Conservation (phyloP, 2,113 vertebrate genomes). For the Passer domesticus region DNA sequence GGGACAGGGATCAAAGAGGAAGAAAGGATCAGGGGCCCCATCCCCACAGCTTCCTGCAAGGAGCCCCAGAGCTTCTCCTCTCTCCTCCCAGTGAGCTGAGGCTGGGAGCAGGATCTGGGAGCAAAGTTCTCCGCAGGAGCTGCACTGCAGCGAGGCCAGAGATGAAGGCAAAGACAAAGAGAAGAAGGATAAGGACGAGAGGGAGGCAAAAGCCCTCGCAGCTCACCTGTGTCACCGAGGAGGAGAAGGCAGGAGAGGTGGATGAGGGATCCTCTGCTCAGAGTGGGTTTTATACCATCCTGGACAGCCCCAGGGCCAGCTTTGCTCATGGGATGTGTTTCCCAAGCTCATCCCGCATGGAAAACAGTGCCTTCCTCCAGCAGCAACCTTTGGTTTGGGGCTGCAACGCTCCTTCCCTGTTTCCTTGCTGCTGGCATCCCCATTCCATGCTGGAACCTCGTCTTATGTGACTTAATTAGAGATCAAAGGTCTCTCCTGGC, state of each 20-base stretch:
- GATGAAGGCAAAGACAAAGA: too few relatives aligned
- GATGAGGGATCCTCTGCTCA: not conserved
- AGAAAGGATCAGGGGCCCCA: too few relatives aligned
- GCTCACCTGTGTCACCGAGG: not conserved
- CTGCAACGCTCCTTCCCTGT: not conserved
- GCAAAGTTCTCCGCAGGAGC: too few relatives aligned
- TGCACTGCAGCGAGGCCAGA: too few relatives aligned
- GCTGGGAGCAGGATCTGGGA: too few relatives aligned
- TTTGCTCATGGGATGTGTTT: not conserved
- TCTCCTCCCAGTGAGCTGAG: too few relatives aligned
- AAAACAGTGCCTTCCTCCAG: not conserved
- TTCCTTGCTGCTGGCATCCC: not conserved
- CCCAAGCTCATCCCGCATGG: not conserved
- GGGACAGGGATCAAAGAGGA: too few relatives aligned
- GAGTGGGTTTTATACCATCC: not conserved
- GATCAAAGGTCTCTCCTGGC: not conserved
- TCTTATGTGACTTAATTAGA: not conserved
- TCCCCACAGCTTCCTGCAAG: too few relatives aligned
- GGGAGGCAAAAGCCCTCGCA: not conserved
- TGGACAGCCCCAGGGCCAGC: not conserved
- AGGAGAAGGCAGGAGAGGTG: not conserved
- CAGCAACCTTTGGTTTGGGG: not conserved
- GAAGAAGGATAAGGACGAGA: too few relatives aligned
- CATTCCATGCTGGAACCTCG: not conserved
- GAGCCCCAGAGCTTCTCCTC: too few relatives aligned